Base-by-base conservation (phyloP, 2,888 invertebrate genomes). In the Poecilus cupreus region DNA sequence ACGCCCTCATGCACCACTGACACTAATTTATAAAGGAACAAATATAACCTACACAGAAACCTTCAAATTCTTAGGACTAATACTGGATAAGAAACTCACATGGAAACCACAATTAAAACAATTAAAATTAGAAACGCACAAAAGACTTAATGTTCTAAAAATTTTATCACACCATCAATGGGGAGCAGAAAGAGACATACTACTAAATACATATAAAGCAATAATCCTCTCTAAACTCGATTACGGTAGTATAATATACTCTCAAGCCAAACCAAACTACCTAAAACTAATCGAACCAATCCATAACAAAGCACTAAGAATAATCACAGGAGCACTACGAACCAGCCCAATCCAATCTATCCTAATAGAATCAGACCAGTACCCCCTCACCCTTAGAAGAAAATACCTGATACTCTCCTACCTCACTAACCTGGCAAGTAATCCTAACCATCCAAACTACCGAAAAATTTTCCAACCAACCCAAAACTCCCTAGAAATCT, bases 121-220 rank as follows among this genome's bases (percentile, higher is more conserved):
- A 18, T 18, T 70, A 39, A 37, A 37, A 37, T 8, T 2, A 13
- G 68, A 70, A 22, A 0, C 20, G 10, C 3, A 4, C 10, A 16
- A 16, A 70, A 37, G 16, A 37, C 13, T 70, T 10, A 70, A 70
- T 18, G 32, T 70, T 10, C 43, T 70, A 6, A 70, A 70, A 37
- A 37, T 70, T 13, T 16, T 37, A 18, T 37, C 39, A 16, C 8
- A 70, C 16, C 37, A 70, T 18, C 8, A 70, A 5, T 70, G 68
- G 68, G 68, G 68, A 32, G 68, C 32, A 39, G 68, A 70, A 13
- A 70, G 24, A 16, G n/a, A n/a, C n/a, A n/a, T n/a, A n/a, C n/a
- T n/a, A n/a, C n/a, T n/a, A n/a, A n/a, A n/a, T n/a, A n/a, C 43
- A 8, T 39, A 70, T 11, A 39, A 70, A 39, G 43, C 68, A 16